These are phyloP conservation scores for Sula dactylatra DNA, from an alignment of 2,113 vertebrate species.

Conservation along the genomic window DNA sequence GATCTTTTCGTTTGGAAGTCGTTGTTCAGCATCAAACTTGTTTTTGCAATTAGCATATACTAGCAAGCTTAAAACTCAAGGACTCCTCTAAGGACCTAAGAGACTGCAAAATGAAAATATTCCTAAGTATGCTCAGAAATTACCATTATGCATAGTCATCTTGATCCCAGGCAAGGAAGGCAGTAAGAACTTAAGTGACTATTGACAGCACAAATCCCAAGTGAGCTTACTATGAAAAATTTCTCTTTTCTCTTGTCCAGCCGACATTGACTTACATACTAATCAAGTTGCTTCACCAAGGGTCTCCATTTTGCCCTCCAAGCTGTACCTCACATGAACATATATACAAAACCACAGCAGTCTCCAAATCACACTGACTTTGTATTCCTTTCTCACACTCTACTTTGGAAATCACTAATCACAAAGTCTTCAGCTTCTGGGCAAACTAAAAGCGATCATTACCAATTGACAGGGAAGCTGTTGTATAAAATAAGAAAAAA, in stretches of 20 bases:
- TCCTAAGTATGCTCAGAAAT: background rate
- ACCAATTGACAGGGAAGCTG: background rate
- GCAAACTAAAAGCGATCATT: background rate
- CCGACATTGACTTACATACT: background rate
- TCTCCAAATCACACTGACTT: background rate
- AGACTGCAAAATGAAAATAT: background rate
- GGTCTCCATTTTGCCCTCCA: background rate
- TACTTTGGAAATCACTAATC: background rate
- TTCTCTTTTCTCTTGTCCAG: background rate
- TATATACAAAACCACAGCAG: background rate
- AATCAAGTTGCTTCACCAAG: background rate
- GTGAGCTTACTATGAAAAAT: background rate
- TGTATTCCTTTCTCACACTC: background rate
- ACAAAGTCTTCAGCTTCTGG: background rate
- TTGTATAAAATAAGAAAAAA: background rate
- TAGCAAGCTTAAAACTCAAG: constrained; percentile 14
- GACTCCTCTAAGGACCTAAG: background rate
- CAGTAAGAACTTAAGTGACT: background rate
- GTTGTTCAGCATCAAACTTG: background rate
- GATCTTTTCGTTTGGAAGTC: constrained; percentile 22
- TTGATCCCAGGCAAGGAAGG: background rate
- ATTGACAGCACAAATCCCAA: background rate
- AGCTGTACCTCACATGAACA: background rate
- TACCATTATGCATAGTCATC: background rate
- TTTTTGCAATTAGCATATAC: background rate